Evolutionary conservation across 35 echinoderm and acorn worm species (phyloP).

Genomic region (Antedon bifida): DNA sequence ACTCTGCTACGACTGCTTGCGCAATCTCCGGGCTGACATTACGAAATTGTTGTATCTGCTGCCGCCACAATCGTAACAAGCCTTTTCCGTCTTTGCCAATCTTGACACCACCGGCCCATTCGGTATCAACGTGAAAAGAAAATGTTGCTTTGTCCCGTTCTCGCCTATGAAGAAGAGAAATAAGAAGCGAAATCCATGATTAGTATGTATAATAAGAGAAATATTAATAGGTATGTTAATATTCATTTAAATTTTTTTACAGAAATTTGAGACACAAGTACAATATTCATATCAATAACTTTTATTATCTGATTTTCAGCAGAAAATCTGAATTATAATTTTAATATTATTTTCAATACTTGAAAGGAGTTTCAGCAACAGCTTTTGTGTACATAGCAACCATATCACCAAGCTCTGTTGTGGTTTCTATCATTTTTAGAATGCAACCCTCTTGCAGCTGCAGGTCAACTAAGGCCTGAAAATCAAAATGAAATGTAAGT

Average conservation of each 20-base stretch:
- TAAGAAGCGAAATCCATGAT: too few species aligned
- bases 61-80: conserved; percentile 68
- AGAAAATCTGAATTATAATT: too few species aligned
- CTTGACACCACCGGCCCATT: conserved; percentile 89
- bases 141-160: conserved; percentile 76
- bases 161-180: conserved; percentile 25
- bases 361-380: conserved; percentile 91
- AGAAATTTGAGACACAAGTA: too few species aligned
- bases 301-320: too few species aligned
- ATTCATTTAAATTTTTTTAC: too few species aligned
- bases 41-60: conserved; percentile 90
- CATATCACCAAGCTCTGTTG: conserved; percentile 48
- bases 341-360: conserved; percentile 25
- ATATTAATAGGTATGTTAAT: too few species aligned
- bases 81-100: conserved; percentile 74
- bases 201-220: too few species aligned
- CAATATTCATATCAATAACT: too few species aligned
- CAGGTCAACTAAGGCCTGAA: conserved; percentile 74
- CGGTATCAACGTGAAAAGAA: conserved; percentile 75
- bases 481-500: neutral
- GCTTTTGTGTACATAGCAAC: conserved; percentile 96
- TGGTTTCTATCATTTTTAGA: conserved; percentile 46
- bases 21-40: conserved; percentile 89
- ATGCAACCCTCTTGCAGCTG: conserved; percentile 60
- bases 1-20: conserved; percentile 46